Evolutionary conservation across 1,140 invertebrate genomes (phyloP).

Genomic region (Nephila pilipes): DNA sequence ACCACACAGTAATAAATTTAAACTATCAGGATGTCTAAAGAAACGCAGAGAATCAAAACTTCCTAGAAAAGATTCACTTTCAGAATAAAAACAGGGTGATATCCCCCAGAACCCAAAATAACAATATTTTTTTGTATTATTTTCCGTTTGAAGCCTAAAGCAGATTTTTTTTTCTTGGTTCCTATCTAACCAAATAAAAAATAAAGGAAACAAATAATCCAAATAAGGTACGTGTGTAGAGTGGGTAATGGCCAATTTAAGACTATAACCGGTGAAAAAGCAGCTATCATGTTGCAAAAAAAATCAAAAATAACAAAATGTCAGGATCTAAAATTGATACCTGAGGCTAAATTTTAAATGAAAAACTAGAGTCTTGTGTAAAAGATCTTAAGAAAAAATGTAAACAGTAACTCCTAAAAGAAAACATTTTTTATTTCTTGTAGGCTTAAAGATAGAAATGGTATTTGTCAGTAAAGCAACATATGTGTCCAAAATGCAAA

Average conservation of each 20-base stretch:
- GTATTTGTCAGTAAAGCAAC: slow-evolving; percentile 60
- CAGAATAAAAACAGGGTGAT: slow-evolving; percentile 29
- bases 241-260: slow-evolving; percentile 70
- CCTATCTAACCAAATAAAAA: slow-evolving; percentile 25
- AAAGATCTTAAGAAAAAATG: too few relatives aligned
- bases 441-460: slow-evolving; percentile 22
- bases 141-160: slow-evolving; percentile 56
- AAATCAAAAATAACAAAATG: slow-evolving; percentile 69
- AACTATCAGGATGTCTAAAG: background rate
- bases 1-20: too few relatives aligned
- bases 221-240: slow-evolving; percentile 48
- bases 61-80: too few relatives aligned
- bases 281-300: slow-evolving; percentile 65
- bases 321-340: slow-evolving; percentile 73
- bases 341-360: slow-evolving; percentile 71
- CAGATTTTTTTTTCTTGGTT: slow-evolving; percentile 41
- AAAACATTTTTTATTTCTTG: slow-evolving; percentile 43
- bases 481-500: slow-evolving; percentile 57
- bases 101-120: slow-evolving; percentile 28
- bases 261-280: slow-evolving; percentile 65
- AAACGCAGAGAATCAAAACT: slow-evolving; percentile 36
- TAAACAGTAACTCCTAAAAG: too few relatives aligned
- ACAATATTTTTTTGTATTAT: slow-evolving; percentile 65
- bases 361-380: slow-evolving; percentile 52
- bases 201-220: background rate